Base-by-base conservation (phyloP, 2,113 vertebrate species). In the Porphyrio hochstetteri region DNA sequence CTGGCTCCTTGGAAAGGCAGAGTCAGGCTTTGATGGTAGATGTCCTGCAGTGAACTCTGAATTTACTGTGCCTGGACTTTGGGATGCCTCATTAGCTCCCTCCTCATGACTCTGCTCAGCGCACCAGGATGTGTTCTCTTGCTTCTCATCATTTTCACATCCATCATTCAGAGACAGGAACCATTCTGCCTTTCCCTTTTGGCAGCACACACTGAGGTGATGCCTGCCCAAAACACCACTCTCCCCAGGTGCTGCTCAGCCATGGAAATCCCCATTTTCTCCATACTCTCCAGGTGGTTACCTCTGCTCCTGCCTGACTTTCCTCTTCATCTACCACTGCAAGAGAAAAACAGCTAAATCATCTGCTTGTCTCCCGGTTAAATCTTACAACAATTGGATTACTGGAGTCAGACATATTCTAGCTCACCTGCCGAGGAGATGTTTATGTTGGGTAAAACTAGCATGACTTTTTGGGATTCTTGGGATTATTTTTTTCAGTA, bases 191-290 rank as follows among this genome's bases (percentile, higher is more conserved):
- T 31, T 40, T n/a, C 60, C 56, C 31, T 40, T 60, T 15, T 29
- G 42, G 86, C 55, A 53, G 25, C 1, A 0, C 68, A 3, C 27
- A 3, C 10, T 5, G 0, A 25, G 65, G 16, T 29, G 48, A 25
- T 3, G 1, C 8, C 2, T 38, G 50, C 44, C 38, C 59, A 21
- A 17, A 79, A 20, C 53, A 7, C 17, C 3, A 0, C 0, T 10
- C 36, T 67, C 21, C 70, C 44, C 72, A 46, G n/a, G 10, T 1
- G 53, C 79, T 52, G 78, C 63, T 53, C 59, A 48, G 63, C 72
- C 86, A 16, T 21, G 55, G 35, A 61, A 69, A 86, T 36, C 76
- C 63, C 80, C 53, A 59, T 74, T 65, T 12, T 40, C 93, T 44
- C 38, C 33, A 20, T 1, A 3, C 64, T 38, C 69, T 64, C 44